phyloP scores from a whole-genome alignment of 2,888 invertebrate genomes.

The Ophion ellenae region DNA sequence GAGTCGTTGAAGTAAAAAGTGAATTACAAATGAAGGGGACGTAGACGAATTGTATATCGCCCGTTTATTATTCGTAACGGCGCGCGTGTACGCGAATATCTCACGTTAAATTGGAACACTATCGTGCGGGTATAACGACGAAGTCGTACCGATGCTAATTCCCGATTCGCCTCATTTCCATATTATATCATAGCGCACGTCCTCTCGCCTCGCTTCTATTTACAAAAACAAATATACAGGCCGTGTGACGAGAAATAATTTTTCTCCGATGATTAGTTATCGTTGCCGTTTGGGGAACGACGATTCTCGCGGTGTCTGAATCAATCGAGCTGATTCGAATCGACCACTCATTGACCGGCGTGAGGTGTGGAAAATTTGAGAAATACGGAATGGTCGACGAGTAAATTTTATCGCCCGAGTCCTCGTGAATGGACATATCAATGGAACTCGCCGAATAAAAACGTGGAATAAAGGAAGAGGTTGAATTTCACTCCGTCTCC shows the following conservation, averaged over 20 bases:
- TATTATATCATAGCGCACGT: slow-evolving; percentile 26
- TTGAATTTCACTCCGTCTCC: too few relatives aligned
- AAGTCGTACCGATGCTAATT: slow-evolving; percentile 58
- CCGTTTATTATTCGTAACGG: background rate
- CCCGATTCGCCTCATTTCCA: slow-evolving; percentile 27
- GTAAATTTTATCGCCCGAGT: too few relatives aligned
- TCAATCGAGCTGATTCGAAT: background rate
- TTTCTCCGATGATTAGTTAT: background rate
- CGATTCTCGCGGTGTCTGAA: background rate
- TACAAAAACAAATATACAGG: background rate
- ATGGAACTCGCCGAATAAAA: too few relatives aligned
- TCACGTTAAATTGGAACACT: background rate
- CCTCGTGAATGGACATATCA: too few relatives aligned
- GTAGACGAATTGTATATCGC: background rate
- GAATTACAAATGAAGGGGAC: background rate
- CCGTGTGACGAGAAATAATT: background rate
- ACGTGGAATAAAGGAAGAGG: too few relatives aligned
- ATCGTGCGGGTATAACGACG: slow-evolving; percentile 16
- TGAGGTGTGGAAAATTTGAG: background rate
- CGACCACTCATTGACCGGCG: background rate
- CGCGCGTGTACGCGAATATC: background rate
- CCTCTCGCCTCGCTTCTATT: background rate
- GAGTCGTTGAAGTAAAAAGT: background rate
- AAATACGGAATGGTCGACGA: background rate
- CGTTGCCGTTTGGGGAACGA: background rate